Evolutionary conservation across 2,113 vertebrate species (phyloP).

Genomic region (Genyomyrus donnyi): DNA sequence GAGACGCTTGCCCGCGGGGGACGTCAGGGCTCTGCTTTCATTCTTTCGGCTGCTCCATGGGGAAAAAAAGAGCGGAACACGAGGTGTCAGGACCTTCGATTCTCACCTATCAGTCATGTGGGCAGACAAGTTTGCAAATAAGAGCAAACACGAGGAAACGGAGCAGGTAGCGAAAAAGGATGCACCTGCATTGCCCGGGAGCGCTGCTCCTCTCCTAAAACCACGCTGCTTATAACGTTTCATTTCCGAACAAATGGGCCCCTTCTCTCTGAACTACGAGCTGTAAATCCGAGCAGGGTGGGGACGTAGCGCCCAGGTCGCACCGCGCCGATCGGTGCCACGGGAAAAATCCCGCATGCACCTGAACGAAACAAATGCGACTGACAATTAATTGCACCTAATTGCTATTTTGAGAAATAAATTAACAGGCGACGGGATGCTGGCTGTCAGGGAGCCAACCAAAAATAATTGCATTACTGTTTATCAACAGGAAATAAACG

Average conservation of each 20-base stretch:
- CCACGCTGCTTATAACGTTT: not conserved
- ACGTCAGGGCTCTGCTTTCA: not conserved
- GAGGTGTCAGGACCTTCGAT: not conserved
- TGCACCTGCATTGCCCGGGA: not conserved
- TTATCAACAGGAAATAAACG: conserved; percentile 36
- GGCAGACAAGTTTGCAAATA: not conserved
- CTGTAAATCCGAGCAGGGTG: conserved; percentile 3
- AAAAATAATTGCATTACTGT: conserved; percentile 39
- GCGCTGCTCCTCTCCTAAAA: not conserved
- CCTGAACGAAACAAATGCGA: conserved; percentile 66
- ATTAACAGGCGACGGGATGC: conserved; percentile 56
- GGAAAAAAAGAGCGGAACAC: not conserved
- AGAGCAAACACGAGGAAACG: not conserved
- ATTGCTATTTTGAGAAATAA: conserved; percentile 71
- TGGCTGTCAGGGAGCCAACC: conserved; percentile 42
- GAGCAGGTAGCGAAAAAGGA: not conserved
- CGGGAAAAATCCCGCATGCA: conserved; percentile 50
- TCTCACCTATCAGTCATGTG: not conserved
- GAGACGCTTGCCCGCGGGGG: not conserved
- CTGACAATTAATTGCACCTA: conserved; percentile 60
- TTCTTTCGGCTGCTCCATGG: not conserved
- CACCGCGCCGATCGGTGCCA: conserved; percentile 49
- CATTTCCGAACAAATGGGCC: not conserved
- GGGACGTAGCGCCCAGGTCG: conserved; percentile 37
- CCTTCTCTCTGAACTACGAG: not conserved